A percentile compares a stretch with the other conserved stretches of the same genome.
Evolutionary conservation across 2,113 vertebrate genomes (phyloP).

Genomic region (Epinephelus lanceolatus): DNA sequence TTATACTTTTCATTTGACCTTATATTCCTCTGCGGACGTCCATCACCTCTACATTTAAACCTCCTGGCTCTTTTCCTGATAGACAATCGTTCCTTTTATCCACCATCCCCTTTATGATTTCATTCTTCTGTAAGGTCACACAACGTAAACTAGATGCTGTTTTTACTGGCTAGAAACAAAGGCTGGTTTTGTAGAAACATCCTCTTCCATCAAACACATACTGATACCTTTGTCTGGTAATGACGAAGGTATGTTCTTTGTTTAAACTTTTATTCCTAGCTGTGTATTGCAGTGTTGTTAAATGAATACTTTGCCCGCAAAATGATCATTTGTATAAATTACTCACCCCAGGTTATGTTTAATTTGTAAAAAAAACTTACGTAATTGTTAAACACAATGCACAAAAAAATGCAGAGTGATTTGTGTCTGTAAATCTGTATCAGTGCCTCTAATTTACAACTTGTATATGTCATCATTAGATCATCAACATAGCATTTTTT

Average conservation of each 20-base stretch:
- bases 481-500: too few species aligned
- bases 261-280: neutral
- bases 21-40: neutral
- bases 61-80: neutral
- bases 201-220: too few species aligned
- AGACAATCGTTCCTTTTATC: constrained; percentile 40
- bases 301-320: too few species aligned
- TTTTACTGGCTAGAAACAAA: neutral
- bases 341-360: too few species aligned
- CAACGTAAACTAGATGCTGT: neutral
- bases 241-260: neutral
- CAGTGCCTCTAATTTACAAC: too few species aligned
- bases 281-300: too few species aligned
- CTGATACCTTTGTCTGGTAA: neutral
- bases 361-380: too few species aligned
- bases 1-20: constrained; percentile 43
- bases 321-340: too few species aligned
- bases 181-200: neutral
- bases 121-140: neutral
- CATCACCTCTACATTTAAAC: constrained; percentile 7
- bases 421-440: too few species aligned
- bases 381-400: too few species aligned
- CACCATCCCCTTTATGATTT: neutral
- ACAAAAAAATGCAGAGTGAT: too few species aligned
- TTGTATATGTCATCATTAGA: too few species aligned